phyloP scores from a whole-genome alignment of 2,113 vertebrate genomes.

The Podilymbus podiceps region DNA sequence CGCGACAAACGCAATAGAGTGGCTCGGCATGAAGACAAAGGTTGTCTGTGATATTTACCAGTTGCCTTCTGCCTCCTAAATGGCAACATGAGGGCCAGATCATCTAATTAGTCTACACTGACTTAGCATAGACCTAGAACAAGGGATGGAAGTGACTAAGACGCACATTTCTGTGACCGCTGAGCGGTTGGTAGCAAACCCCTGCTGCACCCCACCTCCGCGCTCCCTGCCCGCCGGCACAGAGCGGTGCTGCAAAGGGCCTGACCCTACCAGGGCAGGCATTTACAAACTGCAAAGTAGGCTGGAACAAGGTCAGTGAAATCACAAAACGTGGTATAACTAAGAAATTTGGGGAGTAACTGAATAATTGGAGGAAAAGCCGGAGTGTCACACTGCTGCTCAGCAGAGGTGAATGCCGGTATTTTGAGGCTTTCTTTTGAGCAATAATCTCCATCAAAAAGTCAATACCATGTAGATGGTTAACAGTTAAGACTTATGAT shows the following conservation, averaged over 20 bases:
- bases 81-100: background rate
- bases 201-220: background rate
- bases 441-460: background rate
- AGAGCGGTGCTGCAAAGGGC: background rate
- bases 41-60: background rate
- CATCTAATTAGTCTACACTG: background rate
- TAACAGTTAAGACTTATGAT: background rate
- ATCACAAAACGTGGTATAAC: accelerated
- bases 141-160: background rate
- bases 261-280: background rate
- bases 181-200: background rate
- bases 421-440: background rate
- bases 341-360: background rate
- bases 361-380: background rate
- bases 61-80: background rate
- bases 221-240: accelerated
- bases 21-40: background rate
- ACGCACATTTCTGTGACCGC: accelerated
- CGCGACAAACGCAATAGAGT: background rate
- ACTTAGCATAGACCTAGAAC: background rate
- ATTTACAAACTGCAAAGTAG: background rate
- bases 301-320: background rate
- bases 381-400: background rate
- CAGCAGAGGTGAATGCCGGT: background rate
- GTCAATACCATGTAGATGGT: background rate